phyloP scores from a whole-genome alignment of 35 echinoderm and acorn worm genomes.

The Ptychodera flava region DNA sequence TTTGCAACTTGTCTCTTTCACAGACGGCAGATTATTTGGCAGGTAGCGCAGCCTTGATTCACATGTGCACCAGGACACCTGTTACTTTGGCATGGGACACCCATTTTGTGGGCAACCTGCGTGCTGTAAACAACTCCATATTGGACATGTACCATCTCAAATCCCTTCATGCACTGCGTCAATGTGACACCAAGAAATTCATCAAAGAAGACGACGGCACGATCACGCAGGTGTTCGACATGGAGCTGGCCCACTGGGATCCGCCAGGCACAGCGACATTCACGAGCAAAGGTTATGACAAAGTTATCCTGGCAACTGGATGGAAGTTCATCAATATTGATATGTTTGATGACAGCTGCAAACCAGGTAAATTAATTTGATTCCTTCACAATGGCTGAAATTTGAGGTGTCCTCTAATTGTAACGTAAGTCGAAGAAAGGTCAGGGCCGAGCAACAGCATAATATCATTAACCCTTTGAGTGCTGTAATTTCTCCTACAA shows the following conservation, averaged over 20 bases:
- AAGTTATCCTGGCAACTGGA: background rate
- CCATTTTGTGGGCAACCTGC: background rate
- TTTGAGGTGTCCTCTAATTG: too few species aligned
- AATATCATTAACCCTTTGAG: too few species aligned
- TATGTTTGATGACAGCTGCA: background rate
- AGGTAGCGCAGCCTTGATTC: background rate
- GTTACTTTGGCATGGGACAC: background rate
- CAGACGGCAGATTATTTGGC: background rate
- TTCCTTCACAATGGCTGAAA: too few species aligned
- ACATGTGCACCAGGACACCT: background rate
- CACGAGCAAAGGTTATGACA: background rate
- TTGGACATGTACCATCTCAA: background rate
- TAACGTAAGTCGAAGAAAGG: too few species aligned
- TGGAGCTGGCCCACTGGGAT: background rate
- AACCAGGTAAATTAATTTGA: background rate
- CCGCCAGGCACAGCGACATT: background rate
- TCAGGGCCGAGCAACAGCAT: too few species aligned
- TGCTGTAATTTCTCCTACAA: too few species aligned
- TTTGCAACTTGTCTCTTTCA: background rate
- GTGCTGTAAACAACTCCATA: background rate
- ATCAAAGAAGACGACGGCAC: background rate
- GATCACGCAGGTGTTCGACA: background rate
- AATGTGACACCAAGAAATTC: background rate
- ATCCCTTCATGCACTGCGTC: background rate
- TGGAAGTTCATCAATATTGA: background rate